Percentiles rank a stretch among this genome's conserved stretches.
Evolutionary conservation across 2,797 vertebrate species (phyloP).

Genomic region (Okamejei kenojei): DNA sequence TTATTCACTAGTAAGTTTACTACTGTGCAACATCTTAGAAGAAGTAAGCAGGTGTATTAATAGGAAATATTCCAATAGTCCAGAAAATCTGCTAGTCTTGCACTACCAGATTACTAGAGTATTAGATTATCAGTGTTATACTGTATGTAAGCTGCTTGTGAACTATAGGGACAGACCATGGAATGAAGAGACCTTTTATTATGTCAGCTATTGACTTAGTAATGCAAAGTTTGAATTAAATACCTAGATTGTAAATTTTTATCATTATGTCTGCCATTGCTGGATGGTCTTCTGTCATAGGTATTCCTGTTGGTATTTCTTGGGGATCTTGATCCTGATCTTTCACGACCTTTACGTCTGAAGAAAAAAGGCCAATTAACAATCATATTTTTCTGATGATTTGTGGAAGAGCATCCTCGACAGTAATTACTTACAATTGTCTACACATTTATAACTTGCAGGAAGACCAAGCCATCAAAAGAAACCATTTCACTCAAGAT

Average conservation of each 20-base stretch:
- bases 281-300: constrained; percentile 55
- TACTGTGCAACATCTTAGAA: too few relatives aligned
- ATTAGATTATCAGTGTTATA: too few relatives aligned
- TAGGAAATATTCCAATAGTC: too few relatives aligned
- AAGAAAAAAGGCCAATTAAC: background rate
- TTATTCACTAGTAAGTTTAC: too few relatives aligned
- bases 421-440: background rate
- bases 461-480: background rate
- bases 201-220: background rate
- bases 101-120: too few relatives aligned
- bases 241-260: constrained; percentile 55
- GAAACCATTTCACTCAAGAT: background rate
- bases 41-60: too few relatives aligned
- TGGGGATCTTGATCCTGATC: constrained; percentile 49
- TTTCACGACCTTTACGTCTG: constrained; percentile 52
- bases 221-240: background rate
- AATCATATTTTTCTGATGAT: constrained; percentile 5
- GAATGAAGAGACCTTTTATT: too few relatives aligned
- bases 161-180: too few relatives aligned
- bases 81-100: too few relatives aligned
- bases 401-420: background rate
- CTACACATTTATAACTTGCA: background rate
- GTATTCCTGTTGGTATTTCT: constrained; percentile 56
- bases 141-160: too few relatives aligned
- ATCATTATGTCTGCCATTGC: constrained; percentile 55